Conservation (phyloP, 1,140 invertebrate species). For the Alviniconcha marisindica region DNA sequence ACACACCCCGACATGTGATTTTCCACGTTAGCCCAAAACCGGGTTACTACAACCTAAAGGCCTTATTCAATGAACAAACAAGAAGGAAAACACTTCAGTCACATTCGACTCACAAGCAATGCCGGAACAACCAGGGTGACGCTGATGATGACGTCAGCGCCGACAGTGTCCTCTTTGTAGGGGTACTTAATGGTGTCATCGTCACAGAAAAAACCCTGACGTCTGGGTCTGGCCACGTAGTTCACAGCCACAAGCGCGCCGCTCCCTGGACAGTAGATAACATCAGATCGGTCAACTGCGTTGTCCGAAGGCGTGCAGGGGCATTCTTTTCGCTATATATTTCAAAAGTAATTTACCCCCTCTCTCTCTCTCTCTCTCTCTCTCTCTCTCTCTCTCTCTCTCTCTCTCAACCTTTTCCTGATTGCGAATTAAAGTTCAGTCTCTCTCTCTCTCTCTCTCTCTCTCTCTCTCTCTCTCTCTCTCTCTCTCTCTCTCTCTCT, state of each 20-base stretch:
- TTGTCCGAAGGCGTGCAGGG: neutral
- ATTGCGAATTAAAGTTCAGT: neutral
- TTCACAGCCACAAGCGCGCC: neutral
- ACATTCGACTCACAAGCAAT: neutral
- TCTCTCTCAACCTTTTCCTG: neutral
- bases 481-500: too few species aligned
- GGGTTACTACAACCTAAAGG: too few species aligned
- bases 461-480: too few species aligned
- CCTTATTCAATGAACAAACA: too few species aligned
- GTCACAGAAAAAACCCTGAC: constrained; percentile 28
- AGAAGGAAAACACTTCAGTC: too few species aligned
- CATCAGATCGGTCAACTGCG: too few species aligned
- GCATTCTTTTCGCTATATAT: too few species aligned
- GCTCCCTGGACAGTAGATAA: neutral
- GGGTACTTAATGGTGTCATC: constrained; percentile 13
- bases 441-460: too few species aligned
- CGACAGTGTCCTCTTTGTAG: neutral
- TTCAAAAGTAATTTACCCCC: neutral
- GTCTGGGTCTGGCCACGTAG: neutral
- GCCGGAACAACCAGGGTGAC: neutral
- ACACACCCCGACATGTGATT: too few species aligned
- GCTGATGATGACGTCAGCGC: neutral
- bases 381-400: neutral
- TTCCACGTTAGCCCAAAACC: too few species aligned
- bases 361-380: neutral